Evolutionary conservation across 2,888 invertebrate species (phyloP).

Genomic region (Ariolimax columbianus): DNA sequence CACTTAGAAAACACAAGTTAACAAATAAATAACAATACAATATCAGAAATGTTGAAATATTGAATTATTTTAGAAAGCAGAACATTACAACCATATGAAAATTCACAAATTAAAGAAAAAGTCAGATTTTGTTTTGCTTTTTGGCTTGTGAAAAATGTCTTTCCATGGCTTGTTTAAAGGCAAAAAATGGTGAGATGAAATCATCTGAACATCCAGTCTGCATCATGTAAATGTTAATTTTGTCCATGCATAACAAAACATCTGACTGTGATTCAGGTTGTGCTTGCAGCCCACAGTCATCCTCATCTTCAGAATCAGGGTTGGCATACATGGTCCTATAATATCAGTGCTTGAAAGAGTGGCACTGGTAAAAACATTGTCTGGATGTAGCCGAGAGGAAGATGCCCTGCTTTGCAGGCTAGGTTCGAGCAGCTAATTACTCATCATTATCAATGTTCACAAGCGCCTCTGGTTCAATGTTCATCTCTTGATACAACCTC

Average conservation of each 20-base stretch:
- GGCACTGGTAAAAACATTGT: neutral
- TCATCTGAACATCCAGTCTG: slow-evolving; percentile 8
- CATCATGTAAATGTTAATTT: slow-evolving; percentile 11
- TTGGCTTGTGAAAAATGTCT: neutral
- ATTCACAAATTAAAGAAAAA: neutral
- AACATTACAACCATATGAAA: neutral
- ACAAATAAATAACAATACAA: slow-evolving; percentile 11
- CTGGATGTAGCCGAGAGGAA: too few relatives aligned
- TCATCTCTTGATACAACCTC: neutral
- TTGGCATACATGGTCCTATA: slow-evolving; percentile 8
- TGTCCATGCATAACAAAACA: neutral
- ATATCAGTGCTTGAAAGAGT: slow-evolving; percentile 8
- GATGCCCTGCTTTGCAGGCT: too few relatives aligned
- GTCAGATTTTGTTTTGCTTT: neutral
- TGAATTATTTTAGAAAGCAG: neutral
- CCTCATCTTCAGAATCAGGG: neutral
- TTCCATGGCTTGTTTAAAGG: neutral
- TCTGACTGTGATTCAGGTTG: slow-evolving; percentile 15
- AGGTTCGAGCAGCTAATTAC: too few relatives aligned
- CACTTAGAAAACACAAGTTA: neutral
- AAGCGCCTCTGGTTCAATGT: slow-evolving; percentile 1
- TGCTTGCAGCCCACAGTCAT: slow-evolving; percentile 1
- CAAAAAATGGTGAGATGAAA: neutral
- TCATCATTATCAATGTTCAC: slow-evolving; percentile 14
- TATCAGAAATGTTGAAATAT: slow-evolving; percentile 21